A percentile compares a stretch with the other conserved stretches of the same genome.
Conservation (phyloP, 2,888 invertebrate genomes). For the Eupithecia centaureata region DNA sequence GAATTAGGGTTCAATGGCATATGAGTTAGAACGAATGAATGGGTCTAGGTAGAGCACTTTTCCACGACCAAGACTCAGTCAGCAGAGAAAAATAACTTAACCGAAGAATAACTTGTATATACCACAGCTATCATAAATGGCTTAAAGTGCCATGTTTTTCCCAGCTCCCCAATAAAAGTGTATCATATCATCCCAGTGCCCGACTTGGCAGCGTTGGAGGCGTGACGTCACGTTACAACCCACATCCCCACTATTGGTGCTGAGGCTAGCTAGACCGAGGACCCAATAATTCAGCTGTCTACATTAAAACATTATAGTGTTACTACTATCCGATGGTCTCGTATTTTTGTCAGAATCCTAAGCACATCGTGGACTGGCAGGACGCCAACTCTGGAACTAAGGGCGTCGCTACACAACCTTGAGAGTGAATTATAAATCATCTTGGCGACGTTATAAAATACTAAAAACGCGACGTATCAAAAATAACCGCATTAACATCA, state of each 20-base stretch:
- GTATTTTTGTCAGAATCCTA: slow-evolving; percentile 30
- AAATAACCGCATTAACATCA: slow-evolving; percentile 30
- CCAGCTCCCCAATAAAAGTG: background rate
- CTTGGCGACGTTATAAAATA: slow-evolving; percentile 20
- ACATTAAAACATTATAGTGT: slow-evolving; percentile 35
- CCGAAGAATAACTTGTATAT: background rate
- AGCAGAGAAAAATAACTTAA: background rate
- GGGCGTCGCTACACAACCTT: slow-evolving; percentile 29
- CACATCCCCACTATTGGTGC: background rate
- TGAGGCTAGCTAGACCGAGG: background rate
- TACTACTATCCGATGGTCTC: slow-evolving; percentile 14
- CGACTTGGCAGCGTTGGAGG: background rate
- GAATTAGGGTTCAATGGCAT: too few species aligned
- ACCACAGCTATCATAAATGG: background rate
- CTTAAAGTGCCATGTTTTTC: background rate
- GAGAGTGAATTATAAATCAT: slow-evolving; percentile 22
- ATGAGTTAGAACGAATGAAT: background rate
- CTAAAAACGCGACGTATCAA: slow-evolving; percentile 21
- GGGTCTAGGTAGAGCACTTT: background rate
- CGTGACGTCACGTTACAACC: background rate
- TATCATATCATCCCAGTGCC: background rate
- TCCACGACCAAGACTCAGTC: background rate
- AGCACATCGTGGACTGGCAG: slow-evolving; percentile 21
- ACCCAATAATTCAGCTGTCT: slow-evolving; percentile 24
- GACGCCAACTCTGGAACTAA: slow-evolving; percentile 21